Conservation (phyloP, 2,113 vertebrate genomes). For the Oncorhynchus nerka region DNA sequence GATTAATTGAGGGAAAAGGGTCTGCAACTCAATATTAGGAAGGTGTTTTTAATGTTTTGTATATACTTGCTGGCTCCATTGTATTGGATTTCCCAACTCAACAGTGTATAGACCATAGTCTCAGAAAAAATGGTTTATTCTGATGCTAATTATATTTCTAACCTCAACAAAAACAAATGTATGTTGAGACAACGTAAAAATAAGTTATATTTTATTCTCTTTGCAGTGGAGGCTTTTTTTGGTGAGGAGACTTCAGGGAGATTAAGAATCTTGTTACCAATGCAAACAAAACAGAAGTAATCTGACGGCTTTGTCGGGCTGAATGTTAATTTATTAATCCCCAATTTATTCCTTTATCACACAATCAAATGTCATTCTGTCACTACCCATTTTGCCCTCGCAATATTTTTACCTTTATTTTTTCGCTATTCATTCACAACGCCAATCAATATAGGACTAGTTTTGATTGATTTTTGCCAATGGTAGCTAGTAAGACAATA, state of each 20-base stretch:
- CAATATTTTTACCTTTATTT: not conserved
- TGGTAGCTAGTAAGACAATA: not conserved
- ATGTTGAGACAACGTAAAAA: not conserved
- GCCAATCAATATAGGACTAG: not conserved
- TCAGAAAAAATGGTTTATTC: slow-evolving; percentile 49
- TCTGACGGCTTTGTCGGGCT: slow-evolving; percentile 27
- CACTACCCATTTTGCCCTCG: not conserved
- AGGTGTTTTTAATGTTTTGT: too few relatives aligned
- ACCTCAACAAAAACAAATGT: slow-evolving; percentile 33
- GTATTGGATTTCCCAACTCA: slow-evolving; percentile 56
- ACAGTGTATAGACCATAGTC: slow-evolving; percentile 35
- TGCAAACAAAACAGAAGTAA: slow-evolving; percentile 15
- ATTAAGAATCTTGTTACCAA: slow-evolving; percentile 40
- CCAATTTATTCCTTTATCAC: slow-evolving; percentile 25
- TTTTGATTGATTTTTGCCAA: not conserved
- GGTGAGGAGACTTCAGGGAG: slow-evolving; percentile 1
- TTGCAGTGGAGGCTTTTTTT: slow-evolving; percentile 24
- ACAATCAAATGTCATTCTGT: slow-evolving; percentile 16
- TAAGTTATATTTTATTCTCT: not conserved
- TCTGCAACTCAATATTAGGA: too few relatives aligned
- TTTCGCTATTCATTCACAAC: not conserved
- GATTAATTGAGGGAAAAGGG: too few relatives aligned
- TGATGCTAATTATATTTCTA: slow-evolving; percentile 8
- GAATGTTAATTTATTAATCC: slow-evolving; percentile 39
- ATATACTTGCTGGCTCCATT: slow-evolving; percentile 52